phyloP scores from a whole-genome alignment of 2,888 invertebrate genomes.

The Seladonia tumulorum region DNA sequence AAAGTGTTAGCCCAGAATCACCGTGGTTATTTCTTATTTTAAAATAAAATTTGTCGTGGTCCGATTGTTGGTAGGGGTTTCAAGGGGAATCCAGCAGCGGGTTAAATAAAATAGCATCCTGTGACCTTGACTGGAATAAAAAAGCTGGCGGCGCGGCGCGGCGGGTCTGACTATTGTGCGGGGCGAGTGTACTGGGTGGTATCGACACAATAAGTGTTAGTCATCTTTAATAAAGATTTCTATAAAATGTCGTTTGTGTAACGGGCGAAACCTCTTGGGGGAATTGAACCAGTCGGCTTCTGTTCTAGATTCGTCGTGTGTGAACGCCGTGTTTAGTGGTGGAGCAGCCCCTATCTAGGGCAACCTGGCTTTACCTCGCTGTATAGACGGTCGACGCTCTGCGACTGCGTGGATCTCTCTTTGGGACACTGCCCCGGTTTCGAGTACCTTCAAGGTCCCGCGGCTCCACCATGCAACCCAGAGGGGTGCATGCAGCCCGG shows the following conservation, averaged over 20 bases:
- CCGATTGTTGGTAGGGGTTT: neutral
- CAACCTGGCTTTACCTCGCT: slow-evolving; percentile 73
- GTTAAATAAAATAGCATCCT: neutral
- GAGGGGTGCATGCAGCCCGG: slow-evolving; percentile 29
- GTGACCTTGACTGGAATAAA: neutral
- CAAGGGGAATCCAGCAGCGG: neutral
- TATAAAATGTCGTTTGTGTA: slow-evolving; percentile 61
- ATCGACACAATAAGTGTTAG: neutral
- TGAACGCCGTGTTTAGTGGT: slow-evolving; percentile 58
- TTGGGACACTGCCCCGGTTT: slow-evolving; percentile 82
- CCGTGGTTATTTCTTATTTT: neutral
- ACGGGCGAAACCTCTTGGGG: slow-evolving; percentile 60
- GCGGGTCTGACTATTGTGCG: neutral
- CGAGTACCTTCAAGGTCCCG: slow-evolving; percentile 82
- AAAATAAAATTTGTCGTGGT: neutral
- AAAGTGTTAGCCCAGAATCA: neutral
- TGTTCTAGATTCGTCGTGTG: slow-evolving; percentile 70
- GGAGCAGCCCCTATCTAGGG: slow-evolving; percentile 73
- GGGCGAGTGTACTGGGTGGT: neutral
- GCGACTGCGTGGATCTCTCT: slow-evolving; percentile 77
- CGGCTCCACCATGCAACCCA: slow-evolving; percentile 61
- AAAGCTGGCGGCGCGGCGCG: neutral
- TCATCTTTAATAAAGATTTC: slow-evolving; percentile 52
- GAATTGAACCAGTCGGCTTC: slow-evolving; percentile 66
- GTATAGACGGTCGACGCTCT: slow-evolving; percentile 61